Conservation (phyloP, 2,113 vertebrate genomes). For the Enhydra lutris region DNA sequence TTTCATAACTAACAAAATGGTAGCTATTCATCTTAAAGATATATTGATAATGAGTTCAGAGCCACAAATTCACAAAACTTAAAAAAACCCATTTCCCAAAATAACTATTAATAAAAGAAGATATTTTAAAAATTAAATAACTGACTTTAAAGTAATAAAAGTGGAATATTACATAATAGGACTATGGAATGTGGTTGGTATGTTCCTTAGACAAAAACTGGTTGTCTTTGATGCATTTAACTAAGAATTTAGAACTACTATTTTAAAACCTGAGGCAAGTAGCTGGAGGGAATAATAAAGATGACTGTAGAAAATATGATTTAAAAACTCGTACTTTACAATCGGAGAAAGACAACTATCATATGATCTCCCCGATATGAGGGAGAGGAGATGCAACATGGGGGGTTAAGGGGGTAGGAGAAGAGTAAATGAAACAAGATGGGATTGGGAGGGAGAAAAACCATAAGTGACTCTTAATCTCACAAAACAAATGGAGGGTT, state of each 20-base stretch:
- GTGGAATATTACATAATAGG: not conserved
- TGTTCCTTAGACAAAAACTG: not conserved
- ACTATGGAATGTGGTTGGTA: not conserved
- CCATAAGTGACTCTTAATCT: too few relatives aligned
- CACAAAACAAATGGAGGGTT: too few relatives aligned
- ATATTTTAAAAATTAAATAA: not conserved
- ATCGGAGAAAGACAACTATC: too few relatives aligned
- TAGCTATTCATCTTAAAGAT: not conserved
- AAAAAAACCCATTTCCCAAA: not conserved
- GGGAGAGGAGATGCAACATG: too few relatives aligned
- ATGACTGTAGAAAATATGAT: not conserved
- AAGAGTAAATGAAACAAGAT: too few relatives aligned
- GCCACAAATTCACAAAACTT: not conserved
- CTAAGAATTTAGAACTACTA: not conserved
- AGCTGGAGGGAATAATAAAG: not conserved
- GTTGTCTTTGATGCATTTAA: not conserved
- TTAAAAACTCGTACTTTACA: not conserved
- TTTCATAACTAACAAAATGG: not conserved
- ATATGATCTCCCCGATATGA: too few relatives aligned
- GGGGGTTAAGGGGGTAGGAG: too few relatives aligned
- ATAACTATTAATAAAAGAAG: not conserved
- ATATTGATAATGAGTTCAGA: not conserved
- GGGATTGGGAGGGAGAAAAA: too few relatives aligned
- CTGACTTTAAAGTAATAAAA: not conserved
- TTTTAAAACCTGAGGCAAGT: not conserved